These are phyloP conservation scores for Timema cristinae DNA, from an alignment of 2,888 invertebrate genomes.

Conservation along the genomic window DNA sequence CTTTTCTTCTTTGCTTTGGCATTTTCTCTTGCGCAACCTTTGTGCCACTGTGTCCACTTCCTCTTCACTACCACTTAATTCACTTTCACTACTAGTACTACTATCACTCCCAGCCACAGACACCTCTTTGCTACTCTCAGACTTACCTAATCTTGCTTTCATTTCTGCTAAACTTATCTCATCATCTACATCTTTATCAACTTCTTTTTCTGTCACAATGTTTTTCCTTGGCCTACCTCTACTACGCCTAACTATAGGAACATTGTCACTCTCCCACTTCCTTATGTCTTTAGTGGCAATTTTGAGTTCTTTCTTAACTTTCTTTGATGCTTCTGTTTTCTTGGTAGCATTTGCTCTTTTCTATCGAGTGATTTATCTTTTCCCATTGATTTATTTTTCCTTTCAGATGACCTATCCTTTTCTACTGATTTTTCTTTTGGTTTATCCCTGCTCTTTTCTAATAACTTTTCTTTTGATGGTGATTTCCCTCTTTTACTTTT, in stretches of 20 bases:
- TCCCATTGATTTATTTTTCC: conserved; percentile 32
- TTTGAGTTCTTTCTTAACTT: conserved; percentile 2
- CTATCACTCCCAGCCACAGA: conserved; percentile 29
- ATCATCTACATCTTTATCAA: conserved; percentile 37
- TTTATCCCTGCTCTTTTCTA: conserved; percentile 32
- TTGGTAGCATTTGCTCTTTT: conserved; percentile 25
- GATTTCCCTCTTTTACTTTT: conserved; percentile 33
- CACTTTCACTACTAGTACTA: conserved; percentile 31
- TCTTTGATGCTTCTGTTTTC: conserved; percentile 18
- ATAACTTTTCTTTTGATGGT: conserved; percentile 30
- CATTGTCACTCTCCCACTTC: conserved; percentile 41
- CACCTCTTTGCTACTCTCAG: conserved; percentile 50
- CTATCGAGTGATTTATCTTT: conserved; percentile 29
- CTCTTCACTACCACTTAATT: conserved; percentile 36
- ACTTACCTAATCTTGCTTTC: conserved; percentile 42
- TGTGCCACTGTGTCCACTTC: conserved; percentile 41
- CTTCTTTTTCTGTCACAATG: conserved; percentile 9
- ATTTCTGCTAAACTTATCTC: conserved; percentile 42
- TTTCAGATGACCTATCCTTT: conserved; percentile 29
- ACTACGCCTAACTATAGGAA: conserved; percentile 25
- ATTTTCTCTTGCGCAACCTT: conserved; percentile 41
- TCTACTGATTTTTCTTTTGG: conserved; percentile 34
- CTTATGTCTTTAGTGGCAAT: conserved; percentile 31
- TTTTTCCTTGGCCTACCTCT: conserved; percentile 23
- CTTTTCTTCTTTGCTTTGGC: conserved; percentile 37